Evolutionary conservation across 2,113 vertebrate genomes (phyloP).

Genomic region (Thunnus maccoyii): DNA sequence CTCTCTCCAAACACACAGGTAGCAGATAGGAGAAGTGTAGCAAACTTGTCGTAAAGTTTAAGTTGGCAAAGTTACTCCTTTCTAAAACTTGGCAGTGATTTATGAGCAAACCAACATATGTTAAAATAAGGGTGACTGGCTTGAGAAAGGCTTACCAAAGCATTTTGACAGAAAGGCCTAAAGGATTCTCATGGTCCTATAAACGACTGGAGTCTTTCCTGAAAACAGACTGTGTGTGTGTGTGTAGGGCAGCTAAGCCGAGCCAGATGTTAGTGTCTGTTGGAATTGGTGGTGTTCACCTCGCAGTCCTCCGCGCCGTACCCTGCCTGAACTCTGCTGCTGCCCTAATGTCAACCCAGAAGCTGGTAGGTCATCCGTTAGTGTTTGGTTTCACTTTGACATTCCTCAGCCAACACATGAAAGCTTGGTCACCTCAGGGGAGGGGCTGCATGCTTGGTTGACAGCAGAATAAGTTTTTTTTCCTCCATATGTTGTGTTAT

Average conservation of each 20-base stretch:
- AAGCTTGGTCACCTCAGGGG: slow-evolving; percentile 16
- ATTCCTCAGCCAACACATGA: slow-evolving; percentile 31
- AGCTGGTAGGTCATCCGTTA: slow-evolving; percentile 55
- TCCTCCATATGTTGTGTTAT: slow-evolving; percentile 4
- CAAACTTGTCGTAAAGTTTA: slow-evolving; percentile 53
- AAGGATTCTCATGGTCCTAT: slow-evolving; percentile 49
- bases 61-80: slow-evolving; percentile 24
- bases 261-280: slow-evolving; percentile 76
- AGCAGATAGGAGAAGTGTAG: slow-evolving; percentile 38
- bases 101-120: slow-evolving; percentile 55
- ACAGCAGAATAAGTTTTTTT: slow-evolving; percentile 4
- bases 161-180: slow-evolving; percentile 45
- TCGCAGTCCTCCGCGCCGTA: slow-evolving; percentile 14
- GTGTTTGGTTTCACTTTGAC: slow-evolving; percentile 57
- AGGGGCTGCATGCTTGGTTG: slow-evolving; percentile 17
- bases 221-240: slow-evolving; percentile 20
- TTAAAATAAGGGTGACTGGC: slow-evolving; percentile 49
- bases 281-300: slow-evolving; percentile 53
- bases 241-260: slow-evolving; percentile 48
- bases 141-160: slow-evolving; percentile 38
- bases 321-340: slow-evolving; percentile 42
- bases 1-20: slow-evolving; percentile 19
- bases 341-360: slow-evolving; percentile 55
- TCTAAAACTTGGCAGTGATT: slow-evolving; percentile 30
- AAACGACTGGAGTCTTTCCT: slow-evolving; percentile 46